Evolutionary conservation across 2,113 vertebrate species (phyloP).

Genomic region (Entomyzon cyanotis): DNA sequence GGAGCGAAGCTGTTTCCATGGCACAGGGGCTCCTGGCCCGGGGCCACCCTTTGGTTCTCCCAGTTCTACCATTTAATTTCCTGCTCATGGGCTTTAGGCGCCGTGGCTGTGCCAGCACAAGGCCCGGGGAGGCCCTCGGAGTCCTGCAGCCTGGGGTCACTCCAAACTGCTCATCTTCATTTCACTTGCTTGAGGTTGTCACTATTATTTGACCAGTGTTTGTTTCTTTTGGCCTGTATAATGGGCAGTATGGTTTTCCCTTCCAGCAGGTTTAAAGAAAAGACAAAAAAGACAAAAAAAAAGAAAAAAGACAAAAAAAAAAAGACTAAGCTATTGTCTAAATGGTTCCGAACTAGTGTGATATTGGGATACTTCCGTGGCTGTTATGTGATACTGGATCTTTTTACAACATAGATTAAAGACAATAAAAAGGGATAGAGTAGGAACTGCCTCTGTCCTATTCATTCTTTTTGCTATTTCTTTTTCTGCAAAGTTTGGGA

Average conservation of each 20-base stretch:
- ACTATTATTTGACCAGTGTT: conserved; percentile 25
- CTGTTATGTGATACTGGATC: conserved; percentile 61
- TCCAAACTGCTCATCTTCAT: conserved; percentile 8
- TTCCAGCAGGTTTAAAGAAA: conserved; percentile 33
- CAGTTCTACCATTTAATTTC: neutral
- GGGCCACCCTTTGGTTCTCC: neutral
- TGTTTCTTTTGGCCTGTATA: conserved; percentile 23
- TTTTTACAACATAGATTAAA: conserved; percentile 66
- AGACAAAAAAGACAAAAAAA: neutral
- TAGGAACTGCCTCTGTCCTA: conserved; percentile 10
- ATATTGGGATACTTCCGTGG: conserved; percentile 52
- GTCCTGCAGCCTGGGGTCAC: neutral
- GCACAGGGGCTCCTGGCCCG: neutral
- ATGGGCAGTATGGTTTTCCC: conserved; percentile 7
- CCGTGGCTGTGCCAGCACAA: neutral
- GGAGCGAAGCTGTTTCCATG: neutral
- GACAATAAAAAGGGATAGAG: conserved; percentile 71
- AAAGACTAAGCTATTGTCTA: conserved; percentile 24
- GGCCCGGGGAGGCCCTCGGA: neutral
- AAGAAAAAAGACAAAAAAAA: neutral
- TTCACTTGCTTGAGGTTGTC: conserved; percentile 53
- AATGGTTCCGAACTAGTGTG: conserved; percentile 48
- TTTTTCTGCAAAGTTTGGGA: neutral
- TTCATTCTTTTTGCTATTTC: neutral
- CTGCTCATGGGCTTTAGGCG: neutral